Evolutionary conservation across 2,797 vertebrate species (phyloP), one percentile per base, ranked within the genome.

Genomic region (Gymnoscopelus microlampas): DNA sequence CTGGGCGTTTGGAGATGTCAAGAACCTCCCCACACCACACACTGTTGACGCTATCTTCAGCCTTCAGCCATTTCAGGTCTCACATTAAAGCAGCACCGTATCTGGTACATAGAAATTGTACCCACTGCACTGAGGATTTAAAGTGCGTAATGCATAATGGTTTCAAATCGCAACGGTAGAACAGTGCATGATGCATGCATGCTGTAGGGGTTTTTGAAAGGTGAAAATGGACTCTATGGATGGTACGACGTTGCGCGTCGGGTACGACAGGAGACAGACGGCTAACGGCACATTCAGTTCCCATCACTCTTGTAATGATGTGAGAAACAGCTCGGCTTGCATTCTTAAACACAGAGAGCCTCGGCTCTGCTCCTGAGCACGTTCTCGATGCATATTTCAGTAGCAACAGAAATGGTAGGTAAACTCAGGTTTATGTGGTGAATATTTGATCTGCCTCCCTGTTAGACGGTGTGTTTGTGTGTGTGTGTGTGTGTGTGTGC

Each of bases 1-100:
- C 85, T 90, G 79, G 79, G 85, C 73, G 19, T 84, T 83, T 84
- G 77, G 84, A 88, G 80, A 89, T 83, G 89, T 90, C 87, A 88
- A 67, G 85, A 84, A 78, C 26, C 26, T 29, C 26, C 39, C 8
- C 39, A 44, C 39, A 10, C 7, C 32, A 35, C 32, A 79, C 82
- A 85, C 87, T 81, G 79, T 88, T 89, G 88, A 85, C 26, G 68
- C 77, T 80, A 78, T 87, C 80, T 81, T 53, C 84, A 81, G 66
- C 74, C 77, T 81, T 88, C 87, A 82, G 80, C 70, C 74, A 75
- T 78, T 84, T 83, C 79, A 76, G 71, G 77, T 35, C 83, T 85
- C 55, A 84, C 76, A 87, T 87, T 70, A 82, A 84, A 68, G 60
- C 53, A 69, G 71, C 66, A 1, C 66, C 62, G 51, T 53, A 58